Conservation (phyloP, 2,797 vertebrate species). For the Gymnothorax javanicus region DNA sequence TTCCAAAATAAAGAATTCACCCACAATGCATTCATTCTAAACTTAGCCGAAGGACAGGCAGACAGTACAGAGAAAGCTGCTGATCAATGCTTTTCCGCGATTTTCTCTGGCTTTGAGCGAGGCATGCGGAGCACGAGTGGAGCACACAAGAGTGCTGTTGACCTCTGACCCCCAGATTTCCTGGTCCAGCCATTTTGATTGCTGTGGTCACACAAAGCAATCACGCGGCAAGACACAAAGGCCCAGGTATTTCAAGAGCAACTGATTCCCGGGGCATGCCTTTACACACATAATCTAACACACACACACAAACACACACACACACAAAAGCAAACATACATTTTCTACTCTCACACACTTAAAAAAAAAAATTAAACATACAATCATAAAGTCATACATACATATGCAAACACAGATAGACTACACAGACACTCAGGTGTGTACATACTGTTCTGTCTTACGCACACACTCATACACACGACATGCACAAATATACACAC, state of each 20-base stretch:
- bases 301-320: conserved; percentile 20
- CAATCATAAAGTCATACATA: conserved; percentile 35
- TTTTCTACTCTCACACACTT: conserved; percentile 32
- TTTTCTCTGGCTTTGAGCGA: background rate
- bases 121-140: background rate
- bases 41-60: background rate
- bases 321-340: conserved; percentile 32
- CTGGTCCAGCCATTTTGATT: background rate
- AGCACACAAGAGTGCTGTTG: background rate
- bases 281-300: background rate
- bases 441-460: conserved; percentile 22
- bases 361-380: background rate
- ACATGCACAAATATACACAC: background rate
- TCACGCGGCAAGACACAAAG: conserved; percentile 16
- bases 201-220: background rate
- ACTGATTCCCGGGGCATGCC: conserved; percentile 29
- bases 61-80: background rate
- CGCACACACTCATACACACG: conserved; percentile 23
- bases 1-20: background rate
- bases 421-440: conserved; percentile 32
- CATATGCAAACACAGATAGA: conserved; percentile 33
- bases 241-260: conserved; percentile 22
- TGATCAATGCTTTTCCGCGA: background rate
- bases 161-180: background rate
- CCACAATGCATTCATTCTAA: conserved; percentile 18